These are phyloP conservation scores for Parnassius apollo DNA, from an alignment of 2,888 invertebrate genomes.

Conservation along the genomic window DNA sequence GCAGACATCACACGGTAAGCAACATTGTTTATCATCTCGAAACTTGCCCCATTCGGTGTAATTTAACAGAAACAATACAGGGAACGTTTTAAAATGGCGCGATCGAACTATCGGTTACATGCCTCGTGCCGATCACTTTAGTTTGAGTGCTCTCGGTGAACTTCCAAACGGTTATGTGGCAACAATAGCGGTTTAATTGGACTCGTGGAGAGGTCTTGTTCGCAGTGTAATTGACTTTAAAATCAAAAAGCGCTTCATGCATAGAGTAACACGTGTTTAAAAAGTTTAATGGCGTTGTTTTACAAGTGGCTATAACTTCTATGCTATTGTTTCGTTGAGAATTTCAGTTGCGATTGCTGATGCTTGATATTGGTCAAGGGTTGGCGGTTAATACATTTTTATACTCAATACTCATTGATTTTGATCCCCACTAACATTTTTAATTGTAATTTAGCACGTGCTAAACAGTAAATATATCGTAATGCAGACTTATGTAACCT, in stretches of 20 bases:
- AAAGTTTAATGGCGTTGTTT: conserved; percentile 25
- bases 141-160: conserved; percentile 24
- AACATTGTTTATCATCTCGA: no score
- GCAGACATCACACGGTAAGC: no score
- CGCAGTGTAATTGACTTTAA: conserved; percentile 48
- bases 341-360: neutral
- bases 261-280: conserved; percentile 42
- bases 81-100: conserved; percentile 14
- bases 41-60: neutral
- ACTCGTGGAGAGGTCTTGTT: conserved; percentile 40
- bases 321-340: conserved; percentile 3
- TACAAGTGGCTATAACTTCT: conserved; percentile 22
- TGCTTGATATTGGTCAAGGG: neutral
- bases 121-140: conserved; percentile 20
- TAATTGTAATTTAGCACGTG: no score
- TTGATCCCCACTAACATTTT: no score
- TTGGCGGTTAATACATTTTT: neutral
- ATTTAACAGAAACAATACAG: conserved; percentile 19
- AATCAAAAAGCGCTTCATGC: conserved; percentile 42
- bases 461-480: no score
- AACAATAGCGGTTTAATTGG: conserved; percentile 47
- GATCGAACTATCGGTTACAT: conserved; percentile 18
- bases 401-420: no score
- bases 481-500: no score
- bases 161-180: conserved; percentile 34